Evolutionary conservation across 2,888 invertebrate genomes (phyloP), one percentile per base, ranked within the genome.

Genomic region (Octonoba sinensis): DNA sequence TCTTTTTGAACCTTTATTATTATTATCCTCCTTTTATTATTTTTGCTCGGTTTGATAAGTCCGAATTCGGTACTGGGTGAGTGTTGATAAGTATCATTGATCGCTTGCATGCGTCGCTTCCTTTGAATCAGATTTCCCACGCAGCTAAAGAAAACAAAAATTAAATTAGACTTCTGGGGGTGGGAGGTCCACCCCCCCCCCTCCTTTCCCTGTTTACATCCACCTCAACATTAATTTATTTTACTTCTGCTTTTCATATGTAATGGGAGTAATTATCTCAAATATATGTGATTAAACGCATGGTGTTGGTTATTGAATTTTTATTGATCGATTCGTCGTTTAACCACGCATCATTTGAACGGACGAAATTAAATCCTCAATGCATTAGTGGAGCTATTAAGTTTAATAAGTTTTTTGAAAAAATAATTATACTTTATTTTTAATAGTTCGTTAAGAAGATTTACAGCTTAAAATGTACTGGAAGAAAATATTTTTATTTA

Each of bases 41-140:
- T 36, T 36, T 66, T 66, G 57, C 18, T 72, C 44, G 20, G n/a
- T 66, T 71, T 59, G 71, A 71, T 78, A 78, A 72, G 66, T 75
- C 71, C 59, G 27, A 64, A 64, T 71, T 78, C 71, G 64, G 64
- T 24, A 49, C 77, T 71, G 65, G 66, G 72, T 67, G 60, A 51
- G 66, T 60, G 66, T 67, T 79, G 72, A 79, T 79, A 79, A 79
- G 72, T 79, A 79, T 72, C 78, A 67, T 67, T 79, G 65, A 66
- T 78, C 64, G 56, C 62, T 70, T 77, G 77, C 51, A 57, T 51
- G 65, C 56, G 64, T 66, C 65, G 70, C 71, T 79, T 79, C 78
- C 78, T 72, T 79, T 72, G 72, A 72, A 59, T 78, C 4, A 60
- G 20, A 47, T 60, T 62, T 79, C 66, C 72, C 78, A 67, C 72